These are phyloP conservation scores for Indicator maculatus DNA, from an alignment of 2,113 vertebrate species.

Conservation along the genomic window DNA sequence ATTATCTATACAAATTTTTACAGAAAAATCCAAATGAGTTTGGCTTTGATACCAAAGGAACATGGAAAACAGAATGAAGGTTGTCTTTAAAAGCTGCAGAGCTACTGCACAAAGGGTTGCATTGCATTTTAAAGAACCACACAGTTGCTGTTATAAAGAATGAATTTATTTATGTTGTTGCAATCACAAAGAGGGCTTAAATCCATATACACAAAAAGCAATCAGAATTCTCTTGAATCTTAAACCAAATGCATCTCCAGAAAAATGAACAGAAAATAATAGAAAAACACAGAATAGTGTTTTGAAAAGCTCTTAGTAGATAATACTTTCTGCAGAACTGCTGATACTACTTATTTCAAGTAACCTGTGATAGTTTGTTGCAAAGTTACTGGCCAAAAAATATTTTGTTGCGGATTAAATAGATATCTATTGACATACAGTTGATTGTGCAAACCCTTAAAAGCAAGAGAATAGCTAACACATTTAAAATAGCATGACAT, in stretches of 20 bases:
- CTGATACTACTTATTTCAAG: background rate
- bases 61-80: background rate
- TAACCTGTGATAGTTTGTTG: background rate
- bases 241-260: background rate
- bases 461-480: conserved; percentile 9
- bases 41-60: conserved; percentile 4
- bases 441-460: background rate
- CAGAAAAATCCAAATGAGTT: background rate
- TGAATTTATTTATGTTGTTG: conserved; percentile 27
- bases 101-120: background rate
- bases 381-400: background rate
- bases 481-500: background rate
- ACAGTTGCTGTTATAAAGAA: background rate
- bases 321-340: background rate
- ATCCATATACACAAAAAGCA: conserved; percentile 6
- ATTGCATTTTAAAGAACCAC: background rate
- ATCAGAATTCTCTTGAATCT: conserved; percentile 9
- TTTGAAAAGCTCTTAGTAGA: background rate
- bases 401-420: background rate
- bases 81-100: background rate
- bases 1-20: background rate
- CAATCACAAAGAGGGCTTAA: conserved; percentile 20
- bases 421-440: background rate
- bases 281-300: background rate
- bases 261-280: background rate